These are phyloP conservation scores for Carettochelys insculpta DNA, from an alignment of 2,113 vertebrate genomes.

Conservation along the genomic window DNA sequence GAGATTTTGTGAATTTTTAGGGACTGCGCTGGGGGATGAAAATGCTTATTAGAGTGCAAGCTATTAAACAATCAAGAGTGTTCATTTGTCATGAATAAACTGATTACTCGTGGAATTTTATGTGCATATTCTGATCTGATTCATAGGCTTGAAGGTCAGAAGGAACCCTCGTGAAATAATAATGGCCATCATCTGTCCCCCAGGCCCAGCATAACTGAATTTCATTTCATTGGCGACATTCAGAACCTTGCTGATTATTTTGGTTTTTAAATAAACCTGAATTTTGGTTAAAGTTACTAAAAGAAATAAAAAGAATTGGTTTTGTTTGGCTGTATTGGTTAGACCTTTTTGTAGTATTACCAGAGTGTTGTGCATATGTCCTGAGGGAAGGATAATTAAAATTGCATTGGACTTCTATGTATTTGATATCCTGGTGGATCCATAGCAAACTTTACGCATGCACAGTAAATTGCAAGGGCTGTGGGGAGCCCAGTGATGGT, in stretches of 20 bases:
- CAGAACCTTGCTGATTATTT: not conserved
- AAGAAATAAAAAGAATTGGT: not conserved
- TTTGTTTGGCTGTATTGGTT: not conserved
- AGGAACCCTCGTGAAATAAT: not conserved
- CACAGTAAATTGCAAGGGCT: not conserved
- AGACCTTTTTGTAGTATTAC: not conserved
- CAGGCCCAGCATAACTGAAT: not conserved
- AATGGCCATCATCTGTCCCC: not conserved
- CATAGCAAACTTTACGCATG: not conserved
- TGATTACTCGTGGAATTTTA: not conserved
- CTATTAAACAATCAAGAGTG: not conserved
- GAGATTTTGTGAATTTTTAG: not conserved
- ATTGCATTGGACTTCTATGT: not conserved
- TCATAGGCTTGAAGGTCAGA: not conserved
- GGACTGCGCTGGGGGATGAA: slow-evolving; percentile 39
- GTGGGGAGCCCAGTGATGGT: not conserved
- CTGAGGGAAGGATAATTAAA: not conserved
- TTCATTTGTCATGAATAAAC: slow-evolving; percentile 34
- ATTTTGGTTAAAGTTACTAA: not conserved
- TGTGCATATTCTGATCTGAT: not conserved
- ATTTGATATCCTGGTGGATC: not conserved
- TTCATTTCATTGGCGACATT: not conserved
- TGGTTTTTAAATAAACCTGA: not conserved
- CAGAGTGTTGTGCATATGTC: not conserved
- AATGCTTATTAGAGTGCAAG: not conserved